phyloP scores from a whole-genome alignment of 2,113 vertebrate genomes.

The Daphoenositta chrysoptera region DNA sequence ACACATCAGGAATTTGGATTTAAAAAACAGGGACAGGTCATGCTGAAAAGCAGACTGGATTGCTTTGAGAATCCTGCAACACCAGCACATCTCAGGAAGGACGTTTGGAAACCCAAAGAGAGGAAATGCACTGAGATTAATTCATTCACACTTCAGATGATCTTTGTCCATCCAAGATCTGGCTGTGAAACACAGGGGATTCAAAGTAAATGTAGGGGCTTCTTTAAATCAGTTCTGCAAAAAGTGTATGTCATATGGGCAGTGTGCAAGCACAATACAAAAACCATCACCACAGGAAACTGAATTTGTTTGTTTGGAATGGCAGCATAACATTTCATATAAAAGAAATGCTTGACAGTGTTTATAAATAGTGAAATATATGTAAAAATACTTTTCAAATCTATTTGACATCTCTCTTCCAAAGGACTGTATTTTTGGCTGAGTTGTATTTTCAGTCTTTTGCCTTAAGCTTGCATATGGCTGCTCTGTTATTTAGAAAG shows the following conservation, averaged over 20 bases:
- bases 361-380: constrained; percentile 27
- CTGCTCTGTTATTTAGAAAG: constrained; percentile 31
- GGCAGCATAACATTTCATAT: neutral
- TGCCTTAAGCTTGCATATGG: neutral
- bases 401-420: neutral
- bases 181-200: neutral
- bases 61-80: neutral
- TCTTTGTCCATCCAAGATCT: neutral
- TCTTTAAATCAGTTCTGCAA: neutral
- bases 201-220: neutral
- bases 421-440: constrained; percentile 4
- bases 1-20: neutral
- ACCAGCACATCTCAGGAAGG: neutral
- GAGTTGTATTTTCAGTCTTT: neutral
- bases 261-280: neutral
- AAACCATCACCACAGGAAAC: neutral
- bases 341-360: neutral
- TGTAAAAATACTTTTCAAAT: constrained; percentile 13
- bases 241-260: neutral
- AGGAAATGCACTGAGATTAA: neutral
- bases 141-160: neutral
- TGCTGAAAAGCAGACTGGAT: neutral
- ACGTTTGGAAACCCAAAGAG: neutral
- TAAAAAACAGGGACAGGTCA: neutral
- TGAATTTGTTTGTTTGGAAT: neutral